Percentiles rank a stretch among this genome's conserved stretches.
These are phyloP conservation scores for Nemapogon koenigi DNA, from an alignment of 2,888 invertebrate species.

Conservation along the genomic window DNA sequence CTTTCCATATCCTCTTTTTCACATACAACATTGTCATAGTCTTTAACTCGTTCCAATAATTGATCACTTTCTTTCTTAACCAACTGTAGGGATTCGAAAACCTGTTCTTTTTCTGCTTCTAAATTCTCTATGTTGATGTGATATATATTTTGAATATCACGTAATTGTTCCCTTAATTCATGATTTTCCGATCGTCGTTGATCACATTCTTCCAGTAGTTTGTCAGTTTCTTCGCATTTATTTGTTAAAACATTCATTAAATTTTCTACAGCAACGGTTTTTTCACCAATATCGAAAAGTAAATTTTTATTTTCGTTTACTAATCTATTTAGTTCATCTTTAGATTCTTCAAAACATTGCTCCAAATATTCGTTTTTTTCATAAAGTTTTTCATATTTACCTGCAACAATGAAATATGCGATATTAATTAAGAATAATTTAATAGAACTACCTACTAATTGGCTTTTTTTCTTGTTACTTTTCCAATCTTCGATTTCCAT, in stretches of 20 bases:
- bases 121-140: constrained; percentile 20
- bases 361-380: constrained; percentile 36
- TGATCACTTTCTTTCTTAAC: constrained; percentile 29
- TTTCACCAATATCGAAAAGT: constrained; percentile 27
- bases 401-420: constrained; percentile 22
- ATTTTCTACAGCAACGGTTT: constrained; percentile 31
- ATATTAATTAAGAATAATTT: constrained; percentile 1
- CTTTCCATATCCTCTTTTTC: neutral
- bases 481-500: constrained; percentile 44
- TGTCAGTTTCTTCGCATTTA: constrained; percentile 36
- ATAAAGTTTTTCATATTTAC: constrained; percentile 31
- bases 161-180: constrained; percentile 24
- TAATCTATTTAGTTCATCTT: constrained; percentile 26
- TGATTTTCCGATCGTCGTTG: constrained; percentile 27
- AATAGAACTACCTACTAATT: neutral
- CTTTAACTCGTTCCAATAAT: constrained; percentile 19
- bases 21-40: too few relatives aligned
- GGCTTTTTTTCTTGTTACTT: constrained; percentile 14
- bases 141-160: constrained; percentile 10
- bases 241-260: constrained; percentile 27
- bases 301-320: constrained; percentile 27
- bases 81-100: constrained; percentile 24
- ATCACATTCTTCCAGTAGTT: constrained; percentile 29
- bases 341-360: constrained; percentile 28
- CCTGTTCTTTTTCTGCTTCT: constrained; percentile 23